These are phyloP conservation scores for Glaucopsyche alexis DNA, from an alignment of 2,888 invertebrate species.

Conservation along the genomic window DNA sequence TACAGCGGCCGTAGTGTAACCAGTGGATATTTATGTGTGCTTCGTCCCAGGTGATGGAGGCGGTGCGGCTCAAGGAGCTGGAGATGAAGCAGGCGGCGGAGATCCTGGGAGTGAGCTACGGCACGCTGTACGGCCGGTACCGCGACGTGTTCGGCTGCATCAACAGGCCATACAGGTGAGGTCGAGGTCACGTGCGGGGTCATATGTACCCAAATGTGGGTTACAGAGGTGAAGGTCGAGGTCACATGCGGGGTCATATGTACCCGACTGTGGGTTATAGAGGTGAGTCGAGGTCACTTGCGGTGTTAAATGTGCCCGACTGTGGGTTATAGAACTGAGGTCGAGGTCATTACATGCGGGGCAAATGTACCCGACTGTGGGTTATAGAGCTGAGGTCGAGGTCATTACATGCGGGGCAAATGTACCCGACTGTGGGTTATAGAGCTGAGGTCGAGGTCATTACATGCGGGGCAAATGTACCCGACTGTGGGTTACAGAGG, in stretches of 20 bases:
- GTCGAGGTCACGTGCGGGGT: background rate
- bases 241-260: background rate
- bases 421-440: too few species aligned
- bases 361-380: too few species aligned
- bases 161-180: constrained; percentile 91
- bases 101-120: constrained; percentile 93
- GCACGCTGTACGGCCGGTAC: constrained; percentile 93
- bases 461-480: background rate
- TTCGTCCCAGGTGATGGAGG: constrained; percentile 86
- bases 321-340: constrained; percentile 87
- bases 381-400: background rate
- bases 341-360: background rate
- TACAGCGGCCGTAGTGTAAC: too few species aligned
- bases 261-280: too few species aligned
- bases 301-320: too few species aligned
- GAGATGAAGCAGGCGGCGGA: constrained; percentile 97
- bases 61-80: constrained; percentile 92
- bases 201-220: background rate
- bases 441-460: constrained; percentile 81
- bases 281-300: too few species aligned
- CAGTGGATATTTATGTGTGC: background rate
- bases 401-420: too few species aligned
- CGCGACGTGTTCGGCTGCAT: constrained; percentile 93
- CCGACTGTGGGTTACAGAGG: background rate
- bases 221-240: background rate